Base-by-base conservation (phyloP, 1,140 invertebrate species). In the Drosophila pectinifera region DNA sequence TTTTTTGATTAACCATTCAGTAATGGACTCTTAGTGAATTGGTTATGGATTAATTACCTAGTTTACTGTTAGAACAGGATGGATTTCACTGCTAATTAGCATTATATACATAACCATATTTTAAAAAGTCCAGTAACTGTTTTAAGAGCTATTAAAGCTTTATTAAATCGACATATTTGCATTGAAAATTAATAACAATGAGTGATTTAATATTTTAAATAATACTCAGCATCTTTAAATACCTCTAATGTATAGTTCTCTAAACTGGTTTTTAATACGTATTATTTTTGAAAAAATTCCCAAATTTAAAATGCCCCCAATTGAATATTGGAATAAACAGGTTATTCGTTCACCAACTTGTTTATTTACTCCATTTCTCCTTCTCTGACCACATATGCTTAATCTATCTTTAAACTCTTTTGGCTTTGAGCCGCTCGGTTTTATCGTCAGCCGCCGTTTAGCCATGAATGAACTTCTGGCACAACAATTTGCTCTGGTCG, bases 391-490 rank as follows among this genome's bases (percentile, higher is more conserved):
- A n/a, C 53, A 58, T 62, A 53, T 58, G 53, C 14, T 62, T 62
- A 62, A 62, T 62, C 58, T 57, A 39, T 57, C 34, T 26, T 57
- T 62, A 63, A 65, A 65, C 22, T 65, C 22, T 64, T 65, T 31
- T 46, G 41, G 31, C 41, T 64, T 59, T 59, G 7, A 10, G 46
- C 38, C 13, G 18, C 36, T 59, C 54, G 28, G 54, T 28, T 38
- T 63, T 64, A 64, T 65, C 41, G 62, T n/a, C 58, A 26, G 62
- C 58, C 42, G 6, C 42, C 58, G 58, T 38, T 67, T 69, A 13
- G 64, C 64, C 48, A 70, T 70, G 67, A 70, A 70, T 70, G 67
- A 69, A 56, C 64, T 69, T 55, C 48, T 43, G 64, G 36, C 63
- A 53, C 38, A 42, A 22, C 64, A 68, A 68, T 69, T 70, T 55